Base-by-base conservation (phyloP, 2,797 vertebrate genomes). In the Acipenser oxyrinchus region DNA sequence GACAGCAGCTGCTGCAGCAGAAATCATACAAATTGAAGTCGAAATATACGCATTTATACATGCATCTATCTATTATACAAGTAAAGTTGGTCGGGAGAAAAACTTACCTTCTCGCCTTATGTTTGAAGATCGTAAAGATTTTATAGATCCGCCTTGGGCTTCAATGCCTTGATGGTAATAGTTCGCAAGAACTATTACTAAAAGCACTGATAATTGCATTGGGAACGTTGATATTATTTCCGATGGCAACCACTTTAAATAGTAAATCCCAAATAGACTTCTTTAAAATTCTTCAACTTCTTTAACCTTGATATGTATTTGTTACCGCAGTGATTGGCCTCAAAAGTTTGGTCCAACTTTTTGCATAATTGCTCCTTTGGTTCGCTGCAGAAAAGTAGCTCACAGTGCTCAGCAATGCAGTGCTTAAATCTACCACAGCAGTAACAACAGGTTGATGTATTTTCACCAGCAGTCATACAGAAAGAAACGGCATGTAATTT, bases 21-120 rank as follows among this genome's bases (percentile, higher is more conserved):
- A 58, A 13, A 37, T 18, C 3, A 7, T 10, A 10, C 59, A 59
- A 3, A 9, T 66, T 8, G 48, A 48, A 48, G n/a, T 49, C 48
- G 50, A 6, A 37, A 49, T 10, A 58, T 15, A 53, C 11, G 0
- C 48, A 57, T 53, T 53, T 57, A 52, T 65, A 23, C 57, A 51
- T 48, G 37, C 37, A 52, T 15, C 4, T 48, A 12, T 37, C 6
- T 10, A 65, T 62, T 64, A 57, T 53, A 70, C 52, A 62, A n/a
- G 49, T 37, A 49, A n/a, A 70, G 48, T 7, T 11, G n/a, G 13
- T 18, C 37, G n/a, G 12, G 59, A 67, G 15, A 18, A 48, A n/a
- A 62, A 71, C 72, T 73, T 63, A 73, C 72, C 72, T 58, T 73
- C 72, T 49, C 72, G 67, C 69, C 65, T 62, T 59, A 65, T 18